Evolutionary conservation across 2,797 vertebrate species (phyloP).

Genomic region (Poecile montanus): DNA sequence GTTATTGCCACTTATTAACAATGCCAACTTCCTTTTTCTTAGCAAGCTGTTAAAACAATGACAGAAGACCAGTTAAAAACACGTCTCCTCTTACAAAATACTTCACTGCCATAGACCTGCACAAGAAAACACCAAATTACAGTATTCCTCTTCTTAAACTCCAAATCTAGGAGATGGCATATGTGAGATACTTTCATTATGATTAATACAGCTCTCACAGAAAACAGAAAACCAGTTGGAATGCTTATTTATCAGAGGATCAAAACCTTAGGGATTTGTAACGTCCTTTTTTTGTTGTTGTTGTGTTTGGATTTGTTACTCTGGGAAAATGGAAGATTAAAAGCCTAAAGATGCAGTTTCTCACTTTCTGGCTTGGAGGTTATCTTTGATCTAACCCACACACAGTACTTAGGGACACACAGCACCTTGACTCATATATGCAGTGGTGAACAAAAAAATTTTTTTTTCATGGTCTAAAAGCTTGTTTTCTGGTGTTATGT

Average conservation of each 20-base stretch:
- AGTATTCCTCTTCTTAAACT: background rate
- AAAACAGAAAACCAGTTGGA: background rate
- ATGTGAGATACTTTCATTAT: background rate
- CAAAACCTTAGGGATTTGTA: background rate
- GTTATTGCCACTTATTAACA: slow-evolving; percentile 22
- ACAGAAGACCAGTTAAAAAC: background rate
- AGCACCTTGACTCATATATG: background rate
- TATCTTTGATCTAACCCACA: background rate
- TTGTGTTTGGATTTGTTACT: background rate
- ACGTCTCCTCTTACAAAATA: background rate
- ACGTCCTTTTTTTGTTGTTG: background rate
- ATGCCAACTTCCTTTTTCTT: background rate
- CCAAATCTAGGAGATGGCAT: background rate
- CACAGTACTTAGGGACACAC: background rate
- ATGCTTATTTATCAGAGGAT: background rate
- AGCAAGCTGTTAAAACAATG: background rate
- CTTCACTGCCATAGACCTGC: background rate
- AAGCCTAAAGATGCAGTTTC: background rate
- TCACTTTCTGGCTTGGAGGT: background rate
- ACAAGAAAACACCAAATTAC: background rate
- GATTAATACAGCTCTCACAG: background rate
- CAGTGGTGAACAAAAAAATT: background rate
- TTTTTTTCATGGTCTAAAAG: background rate
- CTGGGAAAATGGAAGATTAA: background rate
- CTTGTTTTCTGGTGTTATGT: background rate